Conservation (phyloP, 2,113 vertebrate species). For the Rhinolophus sinicus region DNA sequence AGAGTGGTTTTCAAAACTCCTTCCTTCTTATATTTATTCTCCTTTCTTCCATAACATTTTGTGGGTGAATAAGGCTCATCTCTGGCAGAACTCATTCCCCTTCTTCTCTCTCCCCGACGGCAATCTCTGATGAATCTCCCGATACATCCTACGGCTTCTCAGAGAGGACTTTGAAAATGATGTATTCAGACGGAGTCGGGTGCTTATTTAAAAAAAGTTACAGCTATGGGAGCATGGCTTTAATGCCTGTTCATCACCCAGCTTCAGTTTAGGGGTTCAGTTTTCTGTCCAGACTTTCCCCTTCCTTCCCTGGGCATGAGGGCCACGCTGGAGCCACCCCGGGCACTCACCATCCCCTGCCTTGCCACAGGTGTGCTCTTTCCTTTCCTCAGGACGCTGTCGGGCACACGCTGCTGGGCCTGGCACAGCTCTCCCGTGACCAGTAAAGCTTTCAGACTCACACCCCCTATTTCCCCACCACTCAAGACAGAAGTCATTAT, state of each 20-base stretch:
- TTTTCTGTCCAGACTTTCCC: not conserved
- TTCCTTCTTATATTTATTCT: not conserved
- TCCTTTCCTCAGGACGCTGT: no score
- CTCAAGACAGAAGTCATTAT: no score
- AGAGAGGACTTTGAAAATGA: not conserved
- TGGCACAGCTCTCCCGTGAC: no score
- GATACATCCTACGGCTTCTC: not conserved
- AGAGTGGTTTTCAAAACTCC: not conserved
- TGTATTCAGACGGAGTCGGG: not conserved
- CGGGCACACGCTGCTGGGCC: no score
- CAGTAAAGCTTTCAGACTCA: no score
- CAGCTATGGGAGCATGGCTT: no score
- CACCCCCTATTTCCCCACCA: no score
- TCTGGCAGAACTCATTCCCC: not conserved
- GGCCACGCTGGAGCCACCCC: no score
- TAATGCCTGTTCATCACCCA: no score
- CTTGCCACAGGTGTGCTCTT: no score
- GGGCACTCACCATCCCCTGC: no score
- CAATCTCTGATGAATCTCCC: not conserved
- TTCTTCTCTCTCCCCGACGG: not conserved
- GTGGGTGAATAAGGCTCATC: fast-evolving
- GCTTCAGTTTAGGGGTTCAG: no score
- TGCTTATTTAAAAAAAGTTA: not conserved
- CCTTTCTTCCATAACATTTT: not conserved
- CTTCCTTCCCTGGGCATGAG: not conserved